These are phyloP conservation scores for Calidris pygmaea DNA, from an alignment of 2,113 vertebrate genomes.

Conservation along the genomic window DNA sequence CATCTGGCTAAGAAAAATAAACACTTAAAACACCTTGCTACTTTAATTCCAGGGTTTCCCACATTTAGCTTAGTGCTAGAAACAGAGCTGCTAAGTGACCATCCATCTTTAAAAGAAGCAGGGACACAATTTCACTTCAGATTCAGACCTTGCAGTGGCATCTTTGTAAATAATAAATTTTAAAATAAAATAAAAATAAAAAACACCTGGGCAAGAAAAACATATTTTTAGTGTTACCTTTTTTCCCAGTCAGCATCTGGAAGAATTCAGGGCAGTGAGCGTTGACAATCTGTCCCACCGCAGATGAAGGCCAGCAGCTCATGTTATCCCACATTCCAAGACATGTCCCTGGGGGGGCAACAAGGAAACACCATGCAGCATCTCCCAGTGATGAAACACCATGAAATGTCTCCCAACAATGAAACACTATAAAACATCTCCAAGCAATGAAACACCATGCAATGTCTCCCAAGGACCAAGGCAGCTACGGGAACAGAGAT, in stretches of 20 bases:
- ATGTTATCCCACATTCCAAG: conserved; percentile 86
- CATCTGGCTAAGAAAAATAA: not conserved
- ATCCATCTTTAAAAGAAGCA: not conserved
- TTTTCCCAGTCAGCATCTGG: conserved; percentile 73
- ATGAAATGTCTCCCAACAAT: not conserved
- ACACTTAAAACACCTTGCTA: not conserved
- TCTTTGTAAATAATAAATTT: not conserved
- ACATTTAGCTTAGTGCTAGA: not conserved
- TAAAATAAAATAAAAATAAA: not conserved
- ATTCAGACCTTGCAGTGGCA: not conserved
- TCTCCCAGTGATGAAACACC: not conserved
- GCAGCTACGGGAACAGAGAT: not conserved
- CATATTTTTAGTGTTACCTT: conserved; percentile 65
- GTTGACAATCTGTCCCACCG: conserved; percentile 77
- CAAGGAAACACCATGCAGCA: not conserved
- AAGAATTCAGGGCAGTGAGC: conserved; percentile 84
- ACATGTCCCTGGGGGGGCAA: conserved; percentile 65
- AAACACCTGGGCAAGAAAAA: not conserved
- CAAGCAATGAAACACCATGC: not conserved
- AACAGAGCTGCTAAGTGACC: not conserved
- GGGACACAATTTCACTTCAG: not conserved
- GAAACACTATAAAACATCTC: not conserved
- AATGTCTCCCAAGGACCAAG: not conserved
- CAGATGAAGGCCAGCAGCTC: conserved; percentile 87
- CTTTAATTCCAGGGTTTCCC: not conserved